These are phyloP conservation scores for Herpailurus yagouaroundi DNA, from an alignment of 2,113 vertebrate genomes.

Conservation along the genomic window DNA sequence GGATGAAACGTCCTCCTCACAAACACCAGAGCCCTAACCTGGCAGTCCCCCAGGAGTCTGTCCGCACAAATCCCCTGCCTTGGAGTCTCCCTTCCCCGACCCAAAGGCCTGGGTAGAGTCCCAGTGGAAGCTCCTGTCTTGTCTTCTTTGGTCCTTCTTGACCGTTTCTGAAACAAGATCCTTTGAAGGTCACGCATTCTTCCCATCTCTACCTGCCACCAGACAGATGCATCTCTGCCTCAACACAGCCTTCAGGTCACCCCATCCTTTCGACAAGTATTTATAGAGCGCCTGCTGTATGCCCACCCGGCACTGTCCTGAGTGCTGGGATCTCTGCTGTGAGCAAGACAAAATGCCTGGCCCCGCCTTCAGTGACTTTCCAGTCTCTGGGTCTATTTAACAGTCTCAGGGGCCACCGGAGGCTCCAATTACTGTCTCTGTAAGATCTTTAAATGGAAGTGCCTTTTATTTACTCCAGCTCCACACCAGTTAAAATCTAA, in stretches of 20 bases:
- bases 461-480: not conserved
- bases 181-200: not conserved
- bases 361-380: not conserved
- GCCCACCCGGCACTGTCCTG: not conserved
- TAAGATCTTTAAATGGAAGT: not conserved
- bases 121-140: not conserved
- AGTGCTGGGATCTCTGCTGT: not conserved
- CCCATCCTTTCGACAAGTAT: not conserved
- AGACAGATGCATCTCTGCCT: not conserved
- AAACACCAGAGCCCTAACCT: not conserved
- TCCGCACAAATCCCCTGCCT: not conserved
- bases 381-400: not conserved
- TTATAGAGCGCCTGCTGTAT: not conserved
- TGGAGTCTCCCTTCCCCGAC: not conserved
- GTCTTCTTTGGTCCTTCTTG: not conserved
- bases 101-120: not conserved
- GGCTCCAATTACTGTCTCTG: not conserved
- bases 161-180: not conserved
- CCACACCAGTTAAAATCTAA: not conserved
- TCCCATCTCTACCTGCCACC: not conserved
- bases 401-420: not conserved
- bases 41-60: not conserved
- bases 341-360: not conserved
- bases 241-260: not conserved
- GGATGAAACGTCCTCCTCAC: not conserved